Evolutionary conservation across 2,797 vertebrate species (phyloP), one percentile per base, ranked within the genome.

Genomic region (Chromobotia macracanthus): DNA sequence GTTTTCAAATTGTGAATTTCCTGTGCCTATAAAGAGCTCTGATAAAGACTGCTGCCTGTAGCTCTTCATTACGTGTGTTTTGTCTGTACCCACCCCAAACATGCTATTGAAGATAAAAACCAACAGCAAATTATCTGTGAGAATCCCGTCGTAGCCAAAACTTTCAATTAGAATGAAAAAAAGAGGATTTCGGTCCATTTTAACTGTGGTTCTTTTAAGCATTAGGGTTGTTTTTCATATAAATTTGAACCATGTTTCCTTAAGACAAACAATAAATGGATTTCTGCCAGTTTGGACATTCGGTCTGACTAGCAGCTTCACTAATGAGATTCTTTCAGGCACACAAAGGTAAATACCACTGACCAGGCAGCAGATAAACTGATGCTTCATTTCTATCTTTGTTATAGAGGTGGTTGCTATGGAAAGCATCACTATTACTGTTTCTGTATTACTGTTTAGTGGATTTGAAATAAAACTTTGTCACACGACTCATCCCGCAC

Each of bases 281-380:
- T 61, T 74, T 74, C 35, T 73, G 72, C 21, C 8, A 9, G 12
- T 74, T 51, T 74, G 72, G 60, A 75, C 46, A 35, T 64, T 75
- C 12, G 35, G 2, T 63, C 5, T 46, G 44, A 28, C 28, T 28
- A 16, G 5, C 16, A 48, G 41, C 41, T 19, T 61, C 46, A 35
- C 44, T 61, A 50, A 74, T 31, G 23, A 48, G 41, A 5, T 19
- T 61, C 10, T 72, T 72, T 18, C 3, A 46, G 5, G 16, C 16
- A 25, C 3, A 12, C 71, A 28, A 0, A 72, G 46, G 44, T 19
- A 63, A 44, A 44, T 48, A 63, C 60, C 60, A 63, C 16, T 35
- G 60, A 35, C 16, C 35, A 73, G 3, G 3, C 58, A 44, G 38
- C 23, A 73, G 28, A 28, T 11, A 58, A 44, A 72, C 4, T 9